Evolutionary conservation across 2,888 invertebrate genomes (phyloP).

Genomic region (Lasioglossum malachurum): DNA sequence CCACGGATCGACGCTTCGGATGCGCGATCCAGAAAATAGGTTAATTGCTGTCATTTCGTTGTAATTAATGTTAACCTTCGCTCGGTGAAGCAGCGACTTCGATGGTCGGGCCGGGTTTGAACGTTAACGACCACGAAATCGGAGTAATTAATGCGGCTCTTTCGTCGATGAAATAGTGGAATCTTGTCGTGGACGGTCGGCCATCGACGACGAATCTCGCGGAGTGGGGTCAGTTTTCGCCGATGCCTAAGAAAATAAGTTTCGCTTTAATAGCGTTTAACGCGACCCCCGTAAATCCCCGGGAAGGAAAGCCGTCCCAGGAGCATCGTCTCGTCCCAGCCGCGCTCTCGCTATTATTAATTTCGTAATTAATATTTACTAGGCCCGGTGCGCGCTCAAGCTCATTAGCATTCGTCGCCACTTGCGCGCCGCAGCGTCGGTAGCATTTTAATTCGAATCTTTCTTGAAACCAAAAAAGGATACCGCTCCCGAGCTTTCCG

Average conservation of each 20-base stretch:
- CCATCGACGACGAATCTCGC: not conserved
- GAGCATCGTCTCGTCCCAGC: constrained; percentile 47
- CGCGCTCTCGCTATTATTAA: constrained; percentile 66
- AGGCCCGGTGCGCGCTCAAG: constrained; percentile 61
- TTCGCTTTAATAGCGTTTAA: constrained; percentile 49
- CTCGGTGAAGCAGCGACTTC: not conserved
- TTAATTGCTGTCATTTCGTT: not conserved
- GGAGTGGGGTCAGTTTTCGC: not conserved
- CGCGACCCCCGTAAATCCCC: constrained; percentile 50
- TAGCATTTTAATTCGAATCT: constrained; percentile 77
- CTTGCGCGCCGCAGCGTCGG: constrained; percentile 60
- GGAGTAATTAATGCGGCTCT: not conserved
- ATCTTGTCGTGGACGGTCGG: not conserved
- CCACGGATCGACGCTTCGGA: not conserved
- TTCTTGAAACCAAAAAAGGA: constrained; percentile 75
- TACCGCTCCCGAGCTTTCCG: constrained; percentile 21
- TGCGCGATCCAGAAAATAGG: not conserved
- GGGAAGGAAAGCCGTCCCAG: constrained; percentile 39
- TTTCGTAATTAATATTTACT: constrained; percentile 79
- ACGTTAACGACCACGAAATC: constrained; percentile 1
- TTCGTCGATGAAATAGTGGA: not conserved
- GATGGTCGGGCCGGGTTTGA: not conserved
- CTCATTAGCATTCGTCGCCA: constrained; percentile 77
- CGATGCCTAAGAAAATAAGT: constrained; percentile 22
- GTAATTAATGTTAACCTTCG: not conserved